Evolutionary conservation across 2,797 vertebrate species (phyloP), one percentile per base, ranked within the genome.

Genomic region (Bradypodion pumilum): DNA sequence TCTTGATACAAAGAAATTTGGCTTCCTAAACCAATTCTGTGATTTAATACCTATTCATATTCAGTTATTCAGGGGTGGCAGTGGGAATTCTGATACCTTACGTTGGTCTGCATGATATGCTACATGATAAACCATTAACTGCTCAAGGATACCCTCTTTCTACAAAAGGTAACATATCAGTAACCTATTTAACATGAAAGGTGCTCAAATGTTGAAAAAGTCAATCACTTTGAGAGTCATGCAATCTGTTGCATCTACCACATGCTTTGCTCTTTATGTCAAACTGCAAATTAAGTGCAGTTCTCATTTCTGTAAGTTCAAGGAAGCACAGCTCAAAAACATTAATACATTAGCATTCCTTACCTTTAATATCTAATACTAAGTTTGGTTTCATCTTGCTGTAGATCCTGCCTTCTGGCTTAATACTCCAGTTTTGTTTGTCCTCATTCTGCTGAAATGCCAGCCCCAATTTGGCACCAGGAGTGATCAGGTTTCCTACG

Each of bases 361-460:
- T 94, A 99, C 98, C 98, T 98, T 99, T 99, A 92, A 99, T 95
- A 92, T 99, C 98, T 92, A 99, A 94, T 89, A 98, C 97, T 91
- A 99, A 95, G 25, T 97, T 95, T 19, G 98, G 97, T 87, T 97
- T 97, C 87, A 98, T 83, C 91, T 97, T 96, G 94, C 93, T 97
- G 76, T 94, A 97, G 89, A 99, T 97, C 85, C 97, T 94, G 86
- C 98, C 98, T 0, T 99, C 97, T 0, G 96, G 95, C 42, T 96
- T 97, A 94, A 99, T 93, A 91, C 92, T 97, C 98, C 98, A 99
- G 90, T 97, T 96, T 80, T 98, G 97, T 85, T 95, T 96, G 59
- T 97, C 96, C 16, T 95, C 96, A 16, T 96, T 97, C 74, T 91
- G 93, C 76, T 98, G 97, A 0, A 97, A 95, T 1, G 97, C 97